Percentiles rank a stretch among this genome's conserved stretches.
These are phyloP conservation scores for Porites divaricata DNA, from an alignment of 92 coral and sea anemone species.

Conservation along the genomic window DNA sequence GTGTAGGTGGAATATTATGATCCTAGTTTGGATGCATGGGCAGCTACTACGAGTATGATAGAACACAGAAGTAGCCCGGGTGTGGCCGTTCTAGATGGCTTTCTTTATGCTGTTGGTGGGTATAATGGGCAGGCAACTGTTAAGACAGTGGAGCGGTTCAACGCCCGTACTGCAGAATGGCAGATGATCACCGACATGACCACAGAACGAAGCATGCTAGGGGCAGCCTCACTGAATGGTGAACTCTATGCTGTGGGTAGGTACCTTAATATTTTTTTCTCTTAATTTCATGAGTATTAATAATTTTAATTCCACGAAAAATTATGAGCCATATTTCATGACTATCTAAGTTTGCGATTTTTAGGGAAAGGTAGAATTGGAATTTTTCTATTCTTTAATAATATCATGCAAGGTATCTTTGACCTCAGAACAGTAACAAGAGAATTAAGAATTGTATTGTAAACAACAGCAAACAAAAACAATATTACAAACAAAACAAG, in stretches of 20 bases:
- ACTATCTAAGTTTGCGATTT: too few species aligned
- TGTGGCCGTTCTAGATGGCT: constrained; percentile 32
- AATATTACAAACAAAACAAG: too few species aligned
- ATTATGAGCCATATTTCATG: too few species aligned
- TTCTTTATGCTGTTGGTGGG: constrained; percentile 63
- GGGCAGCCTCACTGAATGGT: constrained; percentile 41
- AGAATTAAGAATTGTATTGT: too few species aligned
- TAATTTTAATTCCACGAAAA: too few species aligned
- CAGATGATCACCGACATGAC: constrained; percentile 29
- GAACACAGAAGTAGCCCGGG: constrained; percentile 40
- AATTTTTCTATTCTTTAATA: too few species aligned
- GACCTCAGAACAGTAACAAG: too few species aligned
- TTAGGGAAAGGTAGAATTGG: too few species aligned
- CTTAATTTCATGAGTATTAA: too few species aligned
- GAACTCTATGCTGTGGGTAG: constrained; percentile 46
- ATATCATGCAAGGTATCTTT: too few species aligned
- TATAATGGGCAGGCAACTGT: constrained; percentile 57
- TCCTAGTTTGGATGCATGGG: constrained; percentile 33
- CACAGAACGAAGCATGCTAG: constrained; percentile 46
- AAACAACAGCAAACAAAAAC: too few species aligned
- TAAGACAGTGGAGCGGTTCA: constrained; percentile 62
- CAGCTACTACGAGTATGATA: constrained; percentile 16
- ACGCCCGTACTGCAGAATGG: constrained; percentile 59
- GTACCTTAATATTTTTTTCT: not conserved
- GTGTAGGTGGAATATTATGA: constrained; percentile 32